Conservation (phyloP, 2,113 vertebrate species). For the Pachyramphus minor region DNA sequence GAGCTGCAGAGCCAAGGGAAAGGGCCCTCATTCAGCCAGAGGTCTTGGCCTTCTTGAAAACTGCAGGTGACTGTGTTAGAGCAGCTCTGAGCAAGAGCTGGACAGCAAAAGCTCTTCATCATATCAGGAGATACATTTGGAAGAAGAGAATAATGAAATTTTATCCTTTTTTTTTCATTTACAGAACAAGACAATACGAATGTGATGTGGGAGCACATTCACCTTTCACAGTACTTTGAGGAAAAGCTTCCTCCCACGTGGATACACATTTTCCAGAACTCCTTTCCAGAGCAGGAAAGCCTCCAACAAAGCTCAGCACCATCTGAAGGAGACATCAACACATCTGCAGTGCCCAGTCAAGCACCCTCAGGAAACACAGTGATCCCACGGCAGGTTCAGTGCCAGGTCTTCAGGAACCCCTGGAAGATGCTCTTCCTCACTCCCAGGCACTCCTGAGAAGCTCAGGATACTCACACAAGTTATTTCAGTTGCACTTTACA, state of each 20-base stretch:
- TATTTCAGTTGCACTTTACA: not conserved
- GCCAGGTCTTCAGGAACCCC: accelerated
- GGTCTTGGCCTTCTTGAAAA: not conserved
- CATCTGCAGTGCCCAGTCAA: not conserved
- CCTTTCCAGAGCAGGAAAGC: not conserved
- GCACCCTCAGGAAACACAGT: not conserved
- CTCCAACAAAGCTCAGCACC: not conserved
- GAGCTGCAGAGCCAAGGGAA: not conserved
- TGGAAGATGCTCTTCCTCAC: not conserved
- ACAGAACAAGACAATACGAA: not conserved
- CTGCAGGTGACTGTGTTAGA: not conserved
- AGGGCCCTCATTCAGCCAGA: not conserved
- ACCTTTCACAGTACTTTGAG: not conserved
- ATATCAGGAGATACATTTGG: not conserved
- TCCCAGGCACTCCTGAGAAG: not conserved
- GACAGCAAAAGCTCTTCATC: not conserved
- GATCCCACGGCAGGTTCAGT: not conserved
- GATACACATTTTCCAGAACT: not conserved
- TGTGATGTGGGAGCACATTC: not conserved
- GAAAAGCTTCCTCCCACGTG: not conserved
- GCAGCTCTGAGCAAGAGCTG: not conserved
- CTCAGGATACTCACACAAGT: not conserved
- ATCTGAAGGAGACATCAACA: not conserved
- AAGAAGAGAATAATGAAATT: not conserved
- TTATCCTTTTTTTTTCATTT: not conserved